Base-by-base conservation (phyloP, 1,140 invertebrate genomes). In the Drosophila bipectinata region DNA sequence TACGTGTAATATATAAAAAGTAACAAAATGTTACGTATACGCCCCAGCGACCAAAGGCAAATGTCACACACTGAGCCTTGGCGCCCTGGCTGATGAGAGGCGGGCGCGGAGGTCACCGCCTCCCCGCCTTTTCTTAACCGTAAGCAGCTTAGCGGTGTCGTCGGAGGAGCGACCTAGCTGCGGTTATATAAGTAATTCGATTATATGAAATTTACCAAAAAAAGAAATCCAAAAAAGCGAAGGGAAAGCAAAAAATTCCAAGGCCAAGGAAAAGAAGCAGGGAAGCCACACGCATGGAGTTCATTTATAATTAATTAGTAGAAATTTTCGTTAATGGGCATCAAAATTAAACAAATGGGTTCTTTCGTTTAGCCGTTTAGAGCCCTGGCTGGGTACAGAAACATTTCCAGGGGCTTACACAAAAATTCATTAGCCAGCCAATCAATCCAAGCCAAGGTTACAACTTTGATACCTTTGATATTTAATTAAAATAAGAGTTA, bases 181-280 rank as follows among this genome's bases (percentile, higher is more conserved):
- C 30, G 82, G 83, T 79, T 78, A 82, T 74, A 82, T 78, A 77
- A 82, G 82, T 87, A 88, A 88, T 87, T 87, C 79, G 83, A 85
- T 87, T 87, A 88, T 68, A 82, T 59, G 48, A 76, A 82, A 72
- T 75, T 71, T 41, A 41, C 39, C 32, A 28, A 34, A 75, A 69
- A 61, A 54, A 39, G 28, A 64, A 41, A 14, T 14, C 8, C 14
- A 47, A 37, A 34, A 59, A 39, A 44, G 28, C 30, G 21, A 61
- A 21, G 18, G 28, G 14, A 30, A 41, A 37, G n/a, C 10, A 14
- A 66, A 41, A 56, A 55, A 32, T 8, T 24, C 1, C 21, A 12
- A 32, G 45, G 47, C 57, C 21, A 52, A 44, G 41, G 9, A 34
- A 44, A 52, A 18, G 10, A 28, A 44, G 18, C 59, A 48, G 5